Percentiles rank a stretch among this genome's conserved stretches.
phyloP scores from a whole-genome alignment of 2,113 vertebrate genomes.

The Vidua macroura region DNA sequence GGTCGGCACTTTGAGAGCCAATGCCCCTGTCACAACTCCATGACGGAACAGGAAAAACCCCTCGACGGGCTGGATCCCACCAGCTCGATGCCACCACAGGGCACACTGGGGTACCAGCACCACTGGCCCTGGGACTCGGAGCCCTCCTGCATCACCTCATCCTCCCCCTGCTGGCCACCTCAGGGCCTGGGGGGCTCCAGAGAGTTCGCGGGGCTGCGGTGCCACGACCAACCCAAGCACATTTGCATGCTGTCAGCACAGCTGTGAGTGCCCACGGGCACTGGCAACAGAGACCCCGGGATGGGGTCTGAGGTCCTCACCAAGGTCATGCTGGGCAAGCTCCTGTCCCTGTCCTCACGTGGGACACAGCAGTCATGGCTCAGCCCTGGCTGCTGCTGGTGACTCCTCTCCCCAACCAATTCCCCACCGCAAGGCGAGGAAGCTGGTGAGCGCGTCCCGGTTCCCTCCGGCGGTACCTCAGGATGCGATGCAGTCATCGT shows the following conservation, averaged over 20 bases:
- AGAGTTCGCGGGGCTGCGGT: rapidly evolving
- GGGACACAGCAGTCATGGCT: not conserved
- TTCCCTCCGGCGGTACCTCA: conserved; percentile 56
- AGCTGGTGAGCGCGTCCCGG: not conserved
- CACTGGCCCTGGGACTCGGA: too few relatives aligned
- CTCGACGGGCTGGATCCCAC: rapidly evolving
- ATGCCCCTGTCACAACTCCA: not conserved
- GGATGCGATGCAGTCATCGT: conserved; percentile 60
- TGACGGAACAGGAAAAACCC: rapidly evolving
- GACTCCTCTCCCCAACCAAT: not conserved
- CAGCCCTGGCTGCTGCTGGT: rapidly evolving
- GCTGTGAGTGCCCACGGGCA: not conserved
- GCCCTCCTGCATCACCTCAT: not conserved
- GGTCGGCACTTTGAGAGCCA: rapidly evolving
- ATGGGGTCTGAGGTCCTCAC: not conserved
- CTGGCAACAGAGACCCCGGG: not conserved
- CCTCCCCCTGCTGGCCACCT: not conserved
- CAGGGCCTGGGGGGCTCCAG: not conserved
- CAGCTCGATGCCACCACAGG: rapidly evolving
- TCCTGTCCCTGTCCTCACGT: not conserved
- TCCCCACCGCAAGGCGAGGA: not conserved
- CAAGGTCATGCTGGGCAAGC: rapidly evolving
- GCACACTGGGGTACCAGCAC: not conserved
- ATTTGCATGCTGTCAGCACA: rapidly evolving
- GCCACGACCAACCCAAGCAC: rapidly evolving